A percentile compares a stretch with the other conserved stretches of the same genome.
Evolutionary conservation across 2,888 invertebrate genomes (phyloP).

Genomic region (Phragmatobia fuliginosa): DNA sequence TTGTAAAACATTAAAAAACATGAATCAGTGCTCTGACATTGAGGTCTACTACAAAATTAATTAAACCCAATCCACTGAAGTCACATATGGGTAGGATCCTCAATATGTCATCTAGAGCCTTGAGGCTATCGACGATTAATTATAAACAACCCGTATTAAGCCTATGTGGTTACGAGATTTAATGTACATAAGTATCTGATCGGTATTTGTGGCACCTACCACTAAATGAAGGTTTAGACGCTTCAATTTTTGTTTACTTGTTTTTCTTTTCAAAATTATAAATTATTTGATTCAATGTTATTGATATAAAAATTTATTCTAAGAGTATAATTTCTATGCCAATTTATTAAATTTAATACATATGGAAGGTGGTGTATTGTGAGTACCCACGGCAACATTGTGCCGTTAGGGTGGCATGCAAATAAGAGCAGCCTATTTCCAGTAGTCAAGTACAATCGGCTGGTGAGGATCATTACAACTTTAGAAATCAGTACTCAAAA

Average conservation of each 20-base stretch:
- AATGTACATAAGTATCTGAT: neutral
- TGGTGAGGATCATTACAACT: no score
- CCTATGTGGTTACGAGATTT: neutral
- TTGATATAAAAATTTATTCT: no score
- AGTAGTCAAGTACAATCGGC: no score
- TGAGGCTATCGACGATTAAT: constrained; percentile 1
- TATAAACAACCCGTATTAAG: neutral
- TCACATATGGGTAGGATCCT: neutral
- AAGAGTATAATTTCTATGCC: no score
- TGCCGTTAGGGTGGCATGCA: no score
- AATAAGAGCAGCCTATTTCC: no score
- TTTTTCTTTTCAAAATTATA: neutral
- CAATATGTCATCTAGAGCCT: constrained; percentile 3
- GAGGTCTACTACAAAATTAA: neutral
- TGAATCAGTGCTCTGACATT: neutral
- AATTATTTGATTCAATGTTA: neutral
- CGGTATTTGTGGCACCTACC: neutral
- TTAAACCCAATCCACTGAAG: constrained; percentile 19
- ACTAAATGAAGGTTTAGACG: no score
- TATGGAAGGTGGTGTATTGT: no score
- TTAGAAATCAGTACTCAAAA: no score
- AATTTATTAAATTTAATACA: no score
- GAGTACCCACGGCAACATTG: no score
- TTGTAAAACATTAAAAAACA: neutral
- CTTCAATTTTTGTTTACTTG: no score